Evolutionary conservation across 2,113 vertebrate species (phyloP).

Genomic region (Castor canadensis): DNA sequence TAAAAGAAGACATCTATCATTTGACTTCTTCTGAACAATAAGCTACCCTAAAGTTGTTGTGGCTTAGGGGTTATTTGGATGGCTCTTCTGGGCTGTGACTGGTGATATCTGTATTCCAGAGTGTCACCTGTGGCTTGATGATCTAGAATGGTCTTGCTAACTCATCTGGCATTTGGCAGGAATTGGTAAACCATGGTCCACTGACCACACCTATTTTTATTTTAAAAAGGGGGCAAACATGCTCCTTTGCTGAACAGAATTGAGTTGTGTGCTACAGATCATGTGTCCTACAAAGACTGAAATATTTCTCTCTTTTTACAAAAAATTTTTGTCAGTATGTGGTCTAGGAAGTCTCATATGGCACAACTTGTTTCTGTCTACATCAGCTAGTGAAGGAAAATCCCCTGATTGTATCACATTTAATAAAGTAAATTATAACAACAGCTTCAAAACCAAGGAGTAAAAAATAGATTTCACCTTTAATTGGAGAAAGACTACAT

Average conservation of each 20-base stretch:
- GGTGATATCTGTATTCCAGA: not conserved
- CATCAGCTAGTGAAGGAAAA: not conserved
- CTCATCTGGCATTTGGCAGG: not conserved
- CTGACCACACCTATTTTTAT: not conserved
- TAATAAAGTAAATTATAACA: not conserved
- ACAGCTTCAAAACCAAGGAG: not conserved
- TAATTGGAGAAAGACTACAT: not conserved
- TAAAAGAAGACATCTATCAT: not conserved
- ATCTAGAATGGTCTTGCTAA: not conserved
- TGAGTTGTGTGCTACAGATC: not conserved
- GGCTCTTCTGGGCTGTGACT: not conserved
- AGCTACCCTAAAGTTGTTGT: not conserved
- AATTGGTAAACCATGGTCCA: not conserved
- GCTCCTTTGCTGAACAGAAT: not conserved
- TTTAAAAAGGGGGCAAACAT: not conserved
- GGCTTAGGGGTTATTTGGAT: not conserved
- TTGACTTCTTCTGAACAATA: slow-evolving; percentile 1
- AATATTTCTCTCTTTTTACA: not conserved
- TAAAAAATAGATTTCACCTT: not conserved
- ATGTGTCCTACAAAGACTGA: not conserved
- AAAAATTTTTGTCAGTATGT: not conserved
- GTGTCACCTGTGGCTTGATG: not conserved
- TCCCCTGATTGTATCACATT: not conserved
- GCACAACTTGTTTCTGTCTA: not conserved
- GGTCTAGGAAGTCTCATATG: not conserved